Evolutionary conservation across 2,113 vertebrate species (phyloP).

Genomic region (Silurus meridionalis): DNA sequence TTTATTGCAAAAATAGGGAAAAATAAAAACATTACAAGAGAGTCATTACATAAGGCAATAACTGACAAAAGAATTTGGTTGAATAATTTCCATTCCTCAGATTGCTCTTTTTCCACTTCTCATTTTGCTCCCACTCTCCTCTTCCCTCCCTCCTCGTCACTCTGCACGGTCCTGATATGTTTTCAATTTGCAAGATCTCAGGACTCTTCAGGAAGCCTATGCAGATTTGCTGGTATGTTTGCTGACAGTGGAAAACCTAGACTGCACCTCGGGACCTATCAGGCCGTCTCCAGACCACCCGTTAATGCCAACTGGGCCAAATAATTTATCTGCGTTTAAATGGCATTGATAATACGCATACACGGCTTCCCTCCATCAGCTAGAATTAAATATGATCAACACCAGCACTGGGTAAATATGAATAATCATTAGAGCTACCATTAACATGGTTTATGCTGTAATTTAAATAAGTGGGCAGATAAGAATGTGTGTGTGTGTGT

Average conservation of each 20-base stretch:
- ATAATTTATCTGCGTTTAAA: conserved; percentile 65
- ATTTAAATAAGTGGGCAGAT: conserved; percentile 67
- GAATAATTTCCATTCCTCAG: neutral
- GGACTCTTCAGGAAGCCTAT: conserved; percentile 51
- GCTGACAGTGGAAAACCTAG: conserved; percentile 55
- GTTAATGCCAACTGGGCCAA: conserved; percentile 54
- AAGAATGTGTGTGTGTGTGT: conserved; percentile 46
- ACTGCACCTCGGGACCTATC: conserved; percentile 50
- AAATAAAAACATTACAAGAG: neutral
- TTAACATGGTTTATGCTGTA: conserved; percentile 65
- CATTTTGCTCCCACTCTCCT: neutral
- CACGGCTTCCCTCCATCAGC: conserved; percentile 56
- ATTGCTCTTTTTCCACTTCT: neutral
- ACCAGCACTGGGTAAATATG: conserved; percentile 64
- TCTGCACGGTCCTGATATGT: conserved; percentile 57
- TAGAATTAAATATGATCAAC: conserved; percentile 74
- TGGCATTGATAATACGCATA: conserved; percentile 63
- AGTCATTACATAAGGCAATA: neutral
- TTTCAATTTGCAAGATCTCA: conserved; percentile 56
- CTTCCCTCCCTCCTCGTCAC: conserved; percentile 17
- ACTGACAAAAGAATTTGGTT: conserved; percentile 1
- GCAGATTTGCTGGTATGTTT: conserved; percentile 51
- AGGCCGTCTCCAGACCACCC: conserved; percentile 40
- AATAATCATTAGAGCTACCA: conserved; percentile 63
- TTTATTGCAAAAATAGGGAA: neutral